Conservation (phyloP, 2,113 vertebrate species). For the Glaucidium brasilianum region DNA sequence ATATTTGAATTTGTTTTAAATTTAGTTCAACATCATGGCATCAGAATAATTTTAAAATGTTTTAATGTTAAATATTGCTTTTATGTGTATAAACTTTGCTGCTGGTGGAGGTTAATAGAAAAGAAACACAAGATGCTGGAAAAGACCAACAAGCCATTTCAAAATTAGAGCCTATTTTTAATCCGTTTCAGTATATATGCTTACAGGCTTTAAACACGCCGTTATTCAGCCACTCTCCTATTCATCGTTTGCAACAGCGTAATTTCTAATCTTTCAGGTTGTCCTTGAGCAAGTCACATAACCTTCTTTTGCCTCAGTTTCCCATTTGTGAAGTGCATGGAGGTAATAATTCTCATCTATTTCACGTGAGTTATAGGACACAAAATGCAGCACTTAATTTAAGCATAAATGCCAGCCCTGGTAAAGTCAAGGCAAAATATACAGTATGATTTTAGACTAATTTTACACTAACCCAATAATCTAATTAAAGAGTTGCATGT, state of each 20-base stretch:
- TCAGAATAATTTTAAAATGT: background rate
- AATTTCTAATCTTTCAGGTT: background rate
- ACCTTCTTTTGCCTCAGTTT: constrained; percentile 12
- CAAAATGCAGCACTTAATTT: background rate
- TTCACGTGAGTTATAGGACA: background rate
- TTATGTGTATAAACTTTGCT: background rate
- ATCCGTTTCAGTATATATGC: background rate
- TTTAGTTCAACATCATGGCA: background rate
- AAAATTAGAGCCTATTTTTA: background rate
- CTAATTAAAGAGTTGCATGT: background rate
- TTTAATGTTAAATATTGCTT: background rate
- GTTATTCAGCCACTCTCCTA: background rate
- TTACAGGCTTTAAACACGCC: background rate
- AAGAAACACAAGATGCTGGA: background rate
- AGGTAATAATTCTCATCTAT: background rate
- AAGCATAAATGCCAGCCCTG: background rate
- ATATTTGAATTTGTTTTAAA: background rate
- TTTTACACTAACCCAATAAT: background rate
- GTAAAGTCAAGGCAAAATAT: background rate
- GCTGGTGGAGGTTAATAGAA: background rate
- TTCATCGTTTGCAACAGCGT: background rate
- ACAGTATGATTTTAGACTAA: background rate
- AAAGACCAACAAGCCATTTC: background rate
- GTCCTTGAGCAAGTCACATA: background rate
- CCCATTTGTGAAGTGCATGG: background rate